Evolutionary conservation across 2,797 vertebrate genomes (phyloP), one percentile per base, ranked within the genome.

Genomic region (Arnoldichthys spilopterus): DNA sequence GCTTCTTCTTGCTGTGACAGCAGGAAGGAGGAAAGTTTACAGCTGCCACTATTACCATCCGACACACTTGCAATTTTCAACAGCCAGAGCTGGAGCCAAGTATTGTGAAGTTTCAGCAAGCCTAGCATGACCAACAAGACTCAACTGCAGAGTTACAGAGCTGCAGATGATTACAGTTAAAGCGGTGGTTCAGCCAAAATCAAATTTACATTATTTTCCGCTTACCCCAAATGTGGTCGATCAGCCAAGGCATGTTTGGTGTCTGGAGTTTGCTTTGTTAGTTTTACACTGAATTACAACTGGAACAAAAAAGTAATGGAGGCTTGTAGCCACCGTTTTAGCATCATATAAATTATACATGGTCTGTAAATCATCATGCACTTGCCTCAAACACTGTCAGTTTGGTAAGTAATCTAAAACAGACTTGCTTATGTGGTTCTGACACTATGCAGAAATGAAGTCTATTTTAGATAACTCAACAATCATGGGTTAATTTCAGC

Each of bases 1-100:
- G 63, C 54, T 66, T 24, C 66, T 72, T 37, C 54, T 32, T 72
- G 53, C 20, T 76, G 18, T 67, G 79, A 84, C 79, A 79, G 78
- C 74, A 73, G 71, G 34, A 37, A 81, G 67, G 40, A 76, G 63
- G 54, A 6, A 59, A 66, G 62, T 71, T 77, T 68, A 53, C 40
- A 63, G 37, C 49, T 71, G 73, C 63, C 73, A 67, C 47, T 72
- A 20, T 76, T 4, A 0, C 24, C 61, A 30, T 71, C 74, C 56
- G 51, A 66, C 56, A 72, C 26, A 75, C 49, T 32, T 75, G 62
- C 30, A 72, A 34, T 72, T 81, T 68, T n/a, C 72, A 74, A 43
- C 64, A 74, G 51, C 74, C 37, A 70, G 5, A 68, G 40, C 77
- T 59, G 61, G 67, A 71, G 53, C 13, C 63, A 79, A 79, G 70